phyloP scores from a whole-genome alignment of 2,888 invertebrate genomes.

The Drosophila neotestacea region DNA sequence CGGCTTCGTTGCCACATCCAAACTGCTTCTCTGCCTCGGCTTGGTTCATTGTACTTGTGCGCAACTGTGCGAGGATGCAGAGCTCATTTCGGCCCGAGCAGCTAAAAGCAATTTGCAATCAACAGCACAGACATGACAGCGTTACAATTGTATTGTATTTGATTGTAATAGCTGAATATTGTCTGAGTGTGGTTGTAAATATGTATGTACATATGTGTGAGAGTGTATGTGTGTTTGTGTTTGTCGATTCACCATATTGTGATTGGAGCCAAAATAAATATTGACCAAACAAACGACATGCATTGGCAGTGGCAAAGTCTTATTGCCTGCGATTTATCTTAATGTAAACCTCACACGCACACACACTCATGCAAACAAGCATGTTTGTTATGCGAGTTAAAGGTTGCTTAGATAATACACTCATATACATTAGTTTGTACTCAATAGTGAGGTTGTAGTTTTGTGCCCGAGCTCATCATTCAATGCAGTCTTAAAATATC shows the following conservation, averaged over 20 bases:
- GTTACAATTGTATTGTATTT: conserved; percentile 40
- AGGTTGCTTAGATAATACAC: neutral
- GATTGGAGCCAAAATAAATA: conserved; percentile 60
- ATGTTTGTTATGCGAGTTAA: conserved; percentile 1
- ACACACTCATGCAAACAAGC: conserved; percentile 9
- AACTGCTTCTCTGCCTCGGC: conserved; percentile 1
- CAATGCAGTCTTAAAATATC: conserved; percentile 34
- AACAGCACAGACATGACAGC: conserved; percentile 47
- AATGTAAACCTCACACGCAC: conserved; percentile 35
- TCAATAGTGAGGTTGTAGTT: conserved; percentile 2
- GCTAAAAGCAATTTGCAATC: conserved; percentile 57
- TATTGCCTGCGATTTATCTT: conserved; percentile 65
- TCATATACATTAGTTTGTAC: neutral
- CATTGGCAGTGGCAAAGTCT: conserved; percentile 27
- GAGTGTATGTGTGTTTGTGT: conserved; percentile 14
- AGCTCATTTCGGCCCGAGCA: conserved; percentile 27
- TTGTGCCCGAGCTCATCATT: conserved; percentile 43
- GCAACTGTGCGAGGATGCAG: conserved; percentile 45
- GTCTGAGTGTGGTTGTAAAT: conserved; percentile 4
- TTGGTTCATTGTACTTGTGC: conserved; percentile 58
- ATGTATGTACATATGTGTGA: conserved; percentile 10
- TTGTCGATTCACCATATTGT: conserved; percentile 25
- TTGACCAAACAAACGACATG: conserved; percentile 73
- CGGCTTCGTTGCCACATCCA: conserved; percentile 30
- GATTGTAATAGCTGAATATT: conserved; percentile 18